phyloP scores from a whole-genome alignment of 2,888 invertebrate species.

The Argynnis bischoffii region DNA sequence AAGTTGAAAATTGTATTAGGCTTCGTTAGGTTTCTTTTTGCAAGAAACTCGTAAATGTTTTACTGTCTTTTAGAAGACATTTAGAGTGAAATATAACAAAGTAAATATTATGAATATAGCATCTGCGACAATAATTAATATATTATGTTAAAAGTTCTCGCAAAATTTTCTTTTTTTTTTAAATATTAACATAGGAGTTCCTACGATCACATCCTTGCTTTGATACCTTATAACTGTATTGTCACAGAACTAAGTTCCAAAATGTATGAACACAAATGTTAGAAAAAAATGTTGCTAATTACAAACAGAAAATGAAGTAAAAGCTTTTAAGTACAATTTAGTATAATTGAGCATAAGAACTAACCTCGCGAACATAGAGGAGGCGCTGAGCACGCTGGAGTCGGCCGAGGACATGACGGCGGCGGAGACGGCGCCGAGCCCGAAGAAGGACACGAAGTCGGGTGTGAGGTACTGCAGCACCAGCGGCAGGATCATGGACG shows the following conservation, averaged over 20 bases:
- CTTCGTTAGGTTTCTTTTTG: slow-evolving; percentile 15
- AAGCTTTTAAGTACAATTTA: background rate
- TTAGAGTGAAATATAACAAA: background rate
- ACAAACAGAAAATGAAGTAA: no score
- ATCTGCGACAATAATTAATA: no score
- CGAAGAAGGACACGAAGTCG: slow-evolving; percentile 97
- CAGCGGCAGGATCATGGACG: slow-evolving; percentile 97
- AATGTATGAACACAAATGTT: no score
- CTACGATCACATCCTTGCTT: no score
- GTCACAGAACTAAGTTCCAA: no score
- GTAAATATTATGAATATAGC: no score
- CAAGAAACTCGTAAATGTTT: background rate
- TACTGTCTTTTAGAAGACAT: background rate
- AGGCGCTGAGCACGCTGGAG: slow-evolving; percentile 98
- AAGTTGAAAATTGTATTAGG: slow-evolving; percentile 4
- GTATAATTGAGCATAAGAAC: background rate
- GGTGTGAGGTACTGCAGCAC: slow-evolving; percentile 98
- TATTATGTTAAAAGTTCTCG: no score
- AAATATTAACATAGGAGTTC: no score
- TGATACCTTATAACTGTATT: no score
- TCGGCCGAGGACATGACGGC: slow-evolving; percentile 99
- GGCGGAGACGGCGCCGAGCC: slow-evolving; percentile 98
- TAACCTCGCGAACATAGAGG: slow-evolving; percentile 97
- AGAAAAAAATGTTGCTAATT: no score
- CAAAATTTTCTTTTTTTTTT: no score